Evolutionary conservation across 2,888 invertebrate genomes (phyloP).

Genomic region (Scaptomyza cyrtandrae): DNA sequence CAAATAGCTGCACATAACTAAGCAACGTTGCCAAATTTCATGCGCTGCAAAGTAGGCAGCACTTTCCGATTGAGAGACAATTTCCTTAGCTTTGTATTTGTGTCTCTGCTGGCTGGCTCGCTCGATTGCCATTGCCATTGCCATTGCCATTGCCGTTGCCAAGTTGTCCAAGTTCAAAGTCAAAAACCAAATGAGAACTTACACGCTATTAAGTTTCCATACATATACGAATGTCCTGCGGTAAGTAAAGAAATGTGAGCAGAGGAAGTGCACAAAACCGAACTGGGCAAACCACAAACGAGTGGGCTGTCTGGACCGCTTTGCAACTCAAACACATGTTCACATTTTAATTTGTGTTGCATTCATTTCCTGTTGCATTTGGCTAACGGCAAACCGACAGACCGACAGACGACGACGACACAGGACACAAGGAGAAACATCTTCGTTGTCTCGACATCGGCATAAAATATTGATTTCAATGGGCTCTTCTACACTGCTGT

Average conservation of each 20-base stretch:
- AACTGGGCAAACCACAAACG: slow-evolving; percentile 58
- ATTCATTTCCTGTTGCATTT: slow-evolving; percentile 78
- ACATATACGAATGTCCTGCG: neutral
- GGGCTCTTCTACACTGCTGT: slow-evolving; percentile 15
- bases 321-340: slow-evolving; percentile 59
- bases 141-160: no score
- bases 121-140: no score
- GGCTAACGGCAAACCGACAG: slow-evolving; percentile 13
- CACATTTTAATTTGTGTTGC: slow-evolving; percentile 77
- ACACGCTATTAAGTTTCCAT: slow-evolving; percentile 40
- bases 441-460: slow-evolving; percentile 53
- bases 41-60: slow-evolving; percentile 33
- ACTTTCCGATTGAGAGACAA: neutral
- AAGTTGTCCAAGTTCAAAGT: slow-evolving; percentile 45
- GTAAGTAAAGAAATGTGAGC: neutral
- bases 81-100: slow-evolving; percentile 10
- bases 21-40: slow-evolving; percentile 19
- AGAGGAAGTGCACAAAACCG: slow-evolving; percentile 24
- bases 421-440: slow-evolving; percentile 35
- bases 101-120: neutral
- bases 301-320: slow-evolving; percentile 58
- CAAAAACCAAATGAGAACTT: slow-evolving; percentile 52
- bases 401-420: no score
- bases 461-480: slow-evolving; percentile 80
- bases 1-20: neutral